Percentiles rank a stretch among this genome's conserved stretches.
These are phyloP conservation scores for Colletes latitarsis DNA, from an alignment of 1,140 invertebrate species.

Conservation along the genomic window DNA sequence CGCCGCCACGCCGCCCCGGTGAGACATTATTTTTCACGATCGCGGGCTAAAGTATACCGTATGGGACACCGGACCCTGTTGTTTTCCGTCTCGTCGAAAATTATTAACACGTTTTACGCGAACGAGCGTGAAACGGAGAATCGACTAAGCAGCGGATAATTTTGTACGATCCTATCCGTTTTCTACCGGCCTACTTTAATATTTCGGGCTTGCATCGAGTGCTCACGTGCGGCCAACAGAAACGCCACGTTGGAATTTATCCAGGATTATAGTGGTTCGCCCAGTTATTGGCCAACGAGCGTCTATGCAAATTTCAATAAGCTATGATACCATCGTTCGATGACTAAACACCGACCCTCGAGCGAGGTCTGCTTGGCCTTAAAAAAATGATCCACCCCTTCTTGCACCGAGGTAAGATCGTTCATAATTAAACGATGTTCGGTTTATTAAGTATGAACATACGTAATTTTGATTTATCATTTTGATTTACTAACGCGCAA, in stretches of 20 bases:
- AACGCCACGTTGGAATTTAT: constrained; percentile 59
- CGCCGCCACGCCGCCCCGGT: too few relatives aligned
- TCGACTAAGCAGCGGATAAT: constrained; percentile 38
- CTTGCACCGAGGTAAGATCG: background rate
- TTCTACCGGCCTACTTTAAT: constrained; percentile 62
- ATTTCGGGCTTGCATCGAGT: constrained; percentile 53
- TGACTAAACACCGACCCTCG: constrained; percentile 18
- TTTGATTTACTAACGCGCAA: too few relatives aligned
- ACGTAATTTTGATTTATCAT: too few relatives aligned
- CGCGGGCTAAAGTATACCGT: background rate
- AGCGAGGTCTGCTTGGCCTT: background rate
- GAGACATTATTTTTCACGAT: background rate
- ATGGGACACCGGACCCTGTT: background rate
- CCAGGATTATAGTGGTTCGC: constrained; percentile 51
- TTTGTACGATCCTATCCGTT: constrained; percentile 47
- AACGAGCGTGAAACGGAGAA: background rate
- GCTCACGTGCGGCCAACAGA: constrained; percentile 47
- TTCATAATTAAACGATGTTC: too few relatives aligned
- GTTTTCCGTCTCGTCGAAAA: background rate
- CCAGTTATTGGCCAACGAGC: constrained; percentile 30
- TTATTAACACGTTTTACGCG: background rate
- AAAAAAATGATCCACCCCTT: background rate
- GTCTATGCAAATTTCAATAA: constrained; percentile 41
- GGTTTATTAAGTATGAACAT: too few relatives aligned
- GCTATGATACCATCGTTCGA: constrained; percentile 45